Conservation (phyloP, 2,888 invertebrate genomes). For the Sclerodermus sp. region DNA sequence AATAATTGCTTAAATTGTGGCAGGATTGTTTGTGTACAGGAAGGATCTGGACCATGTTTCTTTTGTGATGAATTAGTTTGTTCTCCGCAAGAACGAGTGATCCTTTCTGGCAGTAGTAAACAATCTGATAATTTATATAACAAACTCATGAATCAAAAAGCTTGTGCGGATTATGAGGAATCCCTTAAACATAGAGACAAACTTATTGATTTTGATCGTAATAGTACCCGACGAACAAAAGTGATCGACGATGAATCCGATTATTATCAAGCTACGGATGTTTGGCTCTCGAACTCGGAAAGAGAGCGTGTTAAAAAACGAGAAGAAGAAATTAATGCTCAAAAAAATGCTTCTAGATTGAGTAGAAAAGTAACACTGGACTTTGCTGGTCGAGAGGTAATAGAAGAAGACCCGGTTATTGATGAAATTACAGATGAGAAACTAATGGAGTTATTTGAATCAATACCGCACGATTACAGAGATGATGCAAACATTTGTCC, state of each 20-base stretch:
- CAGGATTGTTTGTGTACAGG: constrained; percentile 91
- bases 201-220: constrained; percentile 81
- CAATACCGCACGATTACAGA: constrained; percentile 22
- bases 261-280: constrained; percentile 79
- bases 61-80: constrained; percentile 88
- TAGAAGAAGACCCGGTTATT: constrained; percentile 36
- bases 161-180: constrained; percentile 65
- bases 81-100: constrained; percentile 70
- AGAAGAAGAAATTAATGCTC: constrained; percentile 68
- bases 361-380: constrained; percentile 72
- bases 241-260: constrained; percentile 94
- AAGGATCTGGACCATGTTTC: constrained; percentile 95
- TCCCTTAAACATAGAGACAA: constrained; percentile 79
- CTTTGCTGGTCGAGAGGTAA: constrained; percentile 65
- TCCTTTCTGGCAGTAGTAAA: constrained; percentile 69
- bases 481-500: constrained; percentile 32
- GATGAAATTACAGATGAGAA: constrained; percentile 53
- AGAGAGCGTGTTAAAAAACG: constrained; percentile 68
- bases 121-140: constrained; percentile 70
- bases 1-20: constrained; percentile 95
- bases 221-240: constrained; percentile 73
- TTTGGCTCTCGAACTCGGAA: constrained; percentile 78
- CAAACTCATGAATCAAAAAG: constrained; percentile 65
- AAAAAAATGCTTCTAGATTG: constrained; percentile 70
- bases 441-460: constrained; percentile 55